Evolutionary conservation across 2,888 invertebrate genomes (phyloP).

Genomic region (Patella ulyssiponensis): DNA sequence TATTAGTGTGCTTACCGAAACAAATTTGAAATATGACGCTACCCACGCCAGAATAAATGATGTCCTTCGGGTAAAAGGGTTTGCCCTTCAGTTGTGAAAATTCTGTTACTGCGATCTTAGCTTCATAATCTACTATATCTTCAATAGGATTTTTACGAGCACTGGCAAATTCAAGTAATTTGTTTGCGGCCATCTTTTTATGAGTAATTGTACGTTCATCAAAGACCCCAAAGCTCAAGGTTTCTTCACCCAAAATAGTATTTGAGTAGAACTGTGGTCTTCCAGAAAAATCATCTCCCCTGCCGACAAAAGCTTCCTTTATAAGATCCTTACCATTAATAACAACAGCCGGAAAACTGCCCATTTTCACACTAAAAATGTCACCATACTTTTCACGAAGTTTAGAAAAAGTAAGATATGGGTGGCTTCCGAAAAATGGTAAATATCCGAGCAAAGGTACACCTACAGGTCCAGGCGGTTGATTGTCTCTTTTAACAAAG

Average conservation of each 20-base stretch:
- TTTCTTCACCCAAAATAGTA: slow-evolving; percentile 21
- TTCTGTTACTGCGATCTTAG: slow-evolving; percentile 17
- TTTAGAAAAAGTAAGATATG: slow-evolving; percentile 34
- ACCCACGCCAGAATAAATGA: slow-evolving; percentile 18
- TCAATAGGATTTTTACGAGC: slow-evolving; percentile 28
- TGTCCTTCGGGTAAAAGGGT: slow-evolving; percentile 23
- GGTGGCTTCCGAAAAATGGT: slow-evolving; percentile 38
- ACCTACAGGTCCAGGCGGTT: slow-evolving; percentile 40
- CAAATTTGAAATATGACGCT: slow-evolving; percentile 42
- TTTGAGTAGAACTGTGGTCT: slow-evolving; percentile 38
- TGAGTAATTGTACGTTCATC: slow-evolving; percentile 39
- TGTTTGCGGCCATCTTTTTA: slow-evolving; percentile 39
- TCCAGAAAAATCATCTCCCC: slow-evolving; percentile 36
- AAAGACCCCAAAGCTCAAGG: slow-evolving; percentile 24
- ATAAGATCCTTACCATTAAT: slow-evolving; percentile 38
- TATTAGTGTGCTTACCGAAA: slow-evolving; percentile 32
- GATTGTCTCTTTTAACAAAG: not conserved
- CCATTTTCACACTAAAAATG: slow-evolving; percentile 42
- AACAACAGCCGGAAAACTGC: slow-evolving; percentile 42
- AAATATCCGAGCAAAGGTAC: slow-evolving; percentile 46
- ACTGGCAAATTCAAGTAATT: slow-evolving; percentile 35
- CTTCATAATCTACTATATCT: slow-evolving; percentile 31
- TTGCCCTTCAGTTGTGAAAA: slow-evolving; percentile 3
- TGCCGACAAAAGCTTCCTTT: slow-evolving; percentile 27
- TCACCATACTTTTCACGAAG: slow-evolving; percentile 42